A percentile compares a stretch with the other conserved stretches of the same genome.
phyloP scores from a whole-genome alignment of 2,888 invertebrate genomes.

The Hypena proboscidalis region DNA sequence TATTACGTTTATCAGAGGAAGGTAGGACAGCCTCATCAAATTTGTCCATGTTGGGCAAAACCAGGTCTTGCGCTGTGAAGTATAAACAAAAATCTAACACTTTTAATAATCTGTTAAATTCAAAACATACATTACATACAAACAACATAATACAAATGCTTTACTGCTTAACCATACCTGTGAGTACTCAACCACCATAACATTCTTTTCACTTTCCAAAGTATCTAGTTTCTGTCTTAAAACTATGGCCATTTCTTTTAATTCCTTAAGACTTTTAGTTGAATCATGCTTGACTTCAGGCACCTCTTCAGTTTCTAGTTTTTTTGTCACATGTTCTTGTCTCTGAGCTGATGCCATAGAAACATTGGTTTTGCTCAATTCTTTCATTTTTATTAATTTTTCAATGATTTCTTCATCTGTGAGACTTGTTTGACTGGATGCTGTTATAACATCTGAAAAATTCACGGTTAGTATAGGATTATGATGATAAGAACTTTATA shows the following conservation, averaged over 20 bases:
- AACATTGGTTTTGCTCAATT: conserved; percentile 40
- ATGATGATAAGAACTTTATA: neutral
- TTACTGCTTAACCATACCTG: conserved; percentile 55
- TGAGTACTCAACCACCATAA: conserved; percentile 73
- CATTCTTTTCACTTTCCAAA: conserved; percentile 72
- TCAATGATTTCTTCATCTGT: conserved; percentile 51
- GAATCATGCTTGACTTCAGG: conserved; percentile 43
- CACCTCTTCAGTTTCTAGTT: conserved; percentile 12
- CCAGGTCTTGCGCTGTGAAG: too few species aligned
- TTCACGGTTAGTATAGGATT: too few species aligned
- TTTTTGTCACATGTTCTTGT: conserved; percentile 16
- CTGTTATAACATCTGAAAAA: conserved; percentile 31
- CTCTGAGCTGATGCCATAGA: conserved; percentile 17
- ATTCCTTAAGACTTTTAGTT: conserved; percentile 66
- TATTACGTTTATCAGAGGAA: too few species aligned
- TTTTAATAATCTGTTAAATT: too few species aligned
- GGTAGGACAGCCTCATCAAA: too few species aligned
- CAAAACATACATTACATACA: too few species aligned
- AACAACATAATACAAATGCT: neutral
- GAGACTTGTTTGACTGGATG: conserved; percentile 23
- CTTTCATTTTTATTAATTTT: conserved; percentile 52
- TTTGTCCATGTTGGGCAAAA: too few species aligned
- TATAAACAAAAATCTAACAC: too few species aligned
- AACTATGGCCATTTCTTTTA: conserved; percentile 72
- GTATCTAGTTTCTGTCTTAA: conserved; percentile 71